Evolutionary conservation across 2,113 vertebrate genomes (phyloP).

Genomic region (Nannospalax galili): DNA sequence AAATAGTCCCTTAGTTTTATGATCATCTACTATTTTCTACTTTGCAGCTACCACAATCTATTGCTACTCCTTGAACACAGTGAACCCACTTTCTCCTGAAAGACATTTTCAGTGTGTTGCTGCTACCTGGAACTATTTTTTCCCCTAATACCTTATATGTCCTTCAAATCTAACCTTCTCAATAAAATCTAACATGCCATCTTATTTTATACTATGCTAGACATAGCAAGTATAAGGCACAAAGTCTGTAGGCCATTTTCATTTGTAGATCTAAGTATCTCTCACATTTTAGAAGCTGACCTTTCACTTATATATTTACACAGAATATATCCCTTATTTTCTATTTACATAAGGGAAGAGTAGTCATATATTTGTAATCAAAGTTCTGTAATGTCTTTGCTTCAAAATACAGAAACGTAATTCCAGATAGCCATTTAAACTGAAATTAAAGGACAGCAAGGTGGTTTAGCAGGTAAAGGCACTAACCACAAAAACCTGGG

Average conservation of each 20-base stretch:
- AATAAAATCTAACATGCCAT: neutral
- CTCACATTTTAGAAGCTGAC: neutral
- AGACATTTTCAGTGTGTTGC: neutral
- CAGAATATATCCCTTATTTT: neutral
- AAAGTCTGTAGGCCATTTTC: neutral
- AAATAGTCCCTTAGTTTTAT: neutral
- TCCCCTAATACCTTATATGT: neutral
- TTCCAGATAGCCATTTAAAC: slow-evolving; percentile 10
- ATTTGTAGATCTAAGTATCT: neutral
- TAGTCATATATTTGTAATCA: neutral
- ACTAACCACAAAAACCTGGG: neutral
- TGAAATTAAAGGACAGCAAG: neutral
- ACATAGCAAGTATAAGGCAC: neutral
- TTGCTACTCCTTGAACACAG: neutral
- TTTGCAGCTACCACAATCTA: neutral
- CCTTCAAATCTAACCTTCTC: slow-evolving; percentile 4
- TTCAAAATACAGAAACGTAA: slow-evolving; percentile 12
- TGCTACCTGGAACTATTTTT: neutral
- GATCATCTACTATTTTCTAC: neutral
- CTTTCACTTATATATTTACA: neutral
- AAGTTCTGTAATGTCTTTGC: slow-evolving; percentile 4
- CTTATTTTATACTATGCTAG: neutral
- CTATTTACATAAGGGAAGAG: neutral
- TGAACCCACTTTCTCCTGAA: neutral
- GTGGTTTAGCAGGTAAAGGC: neutral